Percentiles rank a stretch among this genome's conserved stretches.
phyloP scores from a whole-genome alignment of 2,797 vertebrate species.

The Cheirogaleus major region DNA sequence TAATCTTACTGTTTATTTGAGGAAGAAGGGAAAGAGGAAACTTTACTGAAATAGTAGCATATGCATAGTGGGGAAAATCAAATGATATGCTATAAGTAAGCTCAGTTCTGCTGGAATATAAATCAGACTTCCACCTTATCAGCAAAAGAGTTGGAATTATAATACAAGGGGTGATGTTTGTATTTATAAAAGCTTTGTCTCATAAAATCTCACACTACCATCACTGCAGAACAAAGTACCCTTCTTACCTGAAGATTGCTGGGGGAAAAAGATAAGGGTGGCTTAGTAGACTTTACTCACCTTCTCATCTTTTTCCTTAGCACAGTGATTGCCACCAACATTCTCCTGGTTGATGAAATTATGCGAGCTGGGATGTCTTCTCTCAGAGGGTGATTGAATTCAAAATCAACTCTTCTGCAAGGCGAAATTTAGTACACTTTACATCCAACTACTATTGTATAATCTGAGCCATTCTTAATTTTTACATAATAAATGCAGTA shows the following conservation, averaged over 20 bases:
- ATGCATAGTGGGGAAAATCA: not conserved
- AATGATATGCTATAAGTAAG: slow-evolving; percentile 30
- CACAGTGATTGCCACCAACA: slow-evolving; percentile 92
- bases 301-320: slow-evolving; percentile 79
- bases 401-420: slow-evolving; percentile 33
- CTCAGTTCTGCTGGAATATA: slow-evolving; percentile 42
- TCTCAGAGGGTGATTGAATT: slow-evolving; percentile 88
- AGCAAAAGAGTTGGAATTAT: slow-evolving; percentile 18
- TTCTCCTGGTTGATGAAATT: slow-evolving; percentile 94
- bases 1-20: slow-evolving; percentile 28
- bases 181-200: slow-evolving; percentile 19
- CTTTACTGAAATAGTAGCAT: not conserved
- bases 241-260: not conserved
- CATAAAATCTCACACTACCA: not conserved
- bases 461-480: slow-evolving; percentile 21
- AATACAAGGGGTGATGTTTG: not conserved
- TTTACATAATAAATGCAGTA: slow-evolving; percentile 70
- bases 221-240: not conserved
- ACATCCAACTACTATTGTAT: not conserved
- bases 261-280: not conserved
- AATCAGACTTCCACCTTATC: slow-evolving; percentile 4
- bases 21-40: not conserved
- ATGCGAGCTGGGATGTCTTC: slow-evolving; percentile 94
- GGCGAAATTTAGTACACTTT: slow-evolving; percentile 20
- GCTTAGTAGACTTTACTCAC: slow-evolving; percentile 16